Percentiles rank a stretch among this genome's conserved stretches.
Evolutionary conservation across 2,888 invertebrate species (phyloP).

Genomic region (Ptychoptera albimana): DNA sequence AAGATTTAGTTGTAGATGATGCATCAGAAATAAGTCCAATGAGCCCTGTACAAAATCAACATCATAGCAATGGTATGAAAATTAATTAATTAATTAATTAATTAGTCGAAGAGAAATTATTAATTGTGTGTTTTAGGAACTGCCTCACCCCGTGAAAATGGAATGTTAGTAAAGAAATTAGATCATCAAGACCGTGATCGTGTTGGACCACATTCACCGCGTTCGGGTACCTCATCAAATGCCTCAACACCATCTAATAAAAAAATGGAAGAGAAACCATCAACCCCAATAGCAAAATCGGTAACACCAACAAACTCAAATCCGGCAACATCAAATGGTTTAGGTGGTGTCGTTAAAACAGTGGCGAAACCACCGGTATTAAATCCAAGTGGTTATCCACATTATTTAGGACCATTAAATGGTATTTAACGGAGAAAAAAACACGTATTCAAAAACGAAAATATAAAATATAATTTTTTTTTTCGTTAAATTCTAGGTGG

Average conservation of each 20-base stretch:
- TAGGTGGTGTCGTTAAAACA: constrained; percentile 22
- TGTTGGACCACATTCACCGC: constrained; percentile 17
- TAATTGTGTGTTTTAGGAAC: constrained; percentile 27
- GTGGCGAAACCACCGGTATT: constrained; percentile 14
- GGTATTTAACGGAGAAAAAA: constrained; percentile 16
- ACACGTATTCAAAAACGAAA: constrained; percentile 15
- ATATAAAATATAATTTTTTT: constrained; percentile 13
- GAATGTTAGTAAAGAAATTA: constrained; percentile 36
- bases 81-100: neutral
- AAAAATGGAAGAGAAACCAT: constrained; percentile 75
- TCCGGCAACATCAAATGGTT: constrained; percentile 36
- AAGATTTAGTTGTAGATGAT: constrained; percentile 89
- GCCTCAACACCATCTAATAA: constrained; percentile 82
- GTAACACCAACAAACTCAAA: constrained; percentile 60
- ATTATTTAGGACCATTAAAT: constrained; percentile 36
- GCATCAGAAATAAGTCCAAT: constrained; percentile 66
- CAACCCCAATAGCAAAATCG: constrained; percentile 81
- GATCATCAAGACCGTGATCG: constrained; percentile 15
- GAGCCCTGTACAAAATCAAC: constrained; percentile 38
- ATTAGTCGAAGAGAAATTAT: no score
- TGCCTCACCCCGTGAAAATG: constrained; percentile 78
- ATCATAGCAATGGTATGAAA: constrained; percentile 11
- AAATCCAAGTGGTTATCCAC: constrained; percentile 37
- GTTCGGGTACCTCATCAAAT: constrained; percentile 78
- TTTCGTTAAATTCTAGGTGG: constrained; percentile 26